Conservation (phyloP, 2,888 invertebrate species). For the Smittia sp. region DNA sequence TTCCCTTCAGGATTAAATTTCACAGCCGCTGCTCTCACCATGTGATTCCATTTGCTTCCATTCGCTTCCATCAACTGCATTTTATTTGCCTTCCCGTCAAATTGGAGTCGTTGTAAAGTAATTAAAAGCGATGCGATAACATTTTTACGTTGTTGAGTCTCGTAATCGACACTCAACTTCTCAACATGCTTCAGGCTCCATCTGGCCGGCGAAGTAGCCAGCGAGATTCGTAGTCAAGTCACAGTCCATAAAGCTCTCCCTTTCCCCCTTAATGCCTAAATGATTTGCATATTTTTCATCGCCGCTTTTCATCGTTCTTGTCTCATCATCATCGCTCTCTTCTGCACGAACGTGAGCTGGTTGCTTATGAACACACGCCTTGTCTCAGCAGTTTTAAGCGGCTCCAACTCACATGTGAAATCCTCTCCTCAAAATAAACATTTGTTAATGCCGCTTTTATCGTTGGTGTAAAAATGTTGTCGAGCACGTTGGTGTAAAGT, state of each 20-base stretch:
- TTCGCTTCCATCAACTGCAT: not conserved
- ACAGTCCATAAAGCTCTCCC: slow-evolving; percentile 7
- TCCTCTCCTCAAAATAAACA: slow-evolving; percentile 4
- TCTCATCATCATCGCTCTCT: slow-evolving; percentile 39
- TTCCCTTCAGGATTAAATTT: slow-evolving; percentile 40
- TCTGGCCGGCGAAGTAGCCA: not conserved
- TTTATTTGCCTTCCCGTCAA: not conserved
- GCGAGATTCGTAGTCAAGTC: not conserved
- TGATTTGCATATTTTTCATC: slow-evolving; percentile 40
- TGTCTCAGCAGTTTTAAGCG: slow-evolving; percentile 8
- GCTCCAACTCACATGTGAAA: not conserved
- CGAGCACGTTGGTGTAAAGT: not conserved
- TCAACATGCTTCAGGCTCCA: too few species aligned
- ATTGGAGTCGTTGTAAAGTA: not conserved
- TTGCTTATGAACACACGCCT: slow-evolving; percentile 24
- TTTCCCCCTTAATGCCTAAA: slow-evolving; percentile 23
- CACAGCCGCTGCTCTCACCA: slow-evolving; percentile 18
- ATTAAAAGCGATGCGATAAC: slow-evolving; percentile 14
- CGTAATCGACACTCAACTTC: not conserved
- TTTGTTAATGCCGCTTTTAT: slow-evolving; percentile 13
- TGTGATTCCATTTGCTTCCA: not conserved
- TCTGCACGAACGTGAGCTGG: slow-evolving; percentile 30
- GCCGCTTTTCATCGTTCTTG: slow-evolving; percentile 36
- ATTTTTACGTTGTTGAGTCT: not conserved
- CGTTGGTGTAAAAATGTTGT: not conserved